Base-by-base conservation (phyloP, 2,113 vertebrate species). In the Limnothrissa miodon region DNA sequence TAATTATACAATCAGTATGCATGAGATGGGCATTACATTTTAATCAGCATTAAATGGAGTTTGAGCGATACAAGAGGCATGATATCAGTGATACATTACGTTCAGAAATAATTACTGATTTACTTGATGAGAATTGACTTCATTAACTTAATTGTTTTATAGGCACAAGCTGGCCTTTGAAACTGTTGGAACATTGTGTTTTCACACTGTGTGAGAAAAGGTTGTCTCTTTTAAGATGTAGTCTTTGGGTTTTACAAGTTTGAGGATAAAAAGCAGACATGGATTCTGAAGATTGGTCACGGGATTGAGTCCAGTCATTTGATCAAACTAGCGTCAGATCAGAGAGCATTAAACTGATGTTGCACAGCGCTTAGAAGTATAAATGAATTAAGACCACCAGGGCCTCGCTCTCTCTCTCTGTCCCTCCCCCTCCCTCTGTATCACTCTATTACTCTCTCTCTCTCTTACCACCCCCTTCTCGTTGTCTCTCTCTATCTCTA, bases 331-430 rank as follows among this genome's bases (percentile, higher is more conserved):
- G 66, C 66, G 25, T 74, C 66, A 74, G 33, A 74, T 74, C 66
- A 36, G 66, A 74, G 66, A 36, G 25, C 33, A 74, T 74, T 74
- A 74, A 74, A 74, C 66, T 74, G 66, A 74, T 74, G 66, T 74
- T 36, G 15, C 66, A 36, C 66, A 74, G 66, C 1, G 25, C 33
- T 74, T 36, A 33, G 13, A 36, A 74, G 25, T 74, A 74, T 74
- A 74, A 74, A 74, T 74, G 13, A 74, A 74, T 74, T 74, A 74
- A 74, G 66, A 74, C 66, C 29, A 74, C 66, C 66, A 74, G 66
- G 81, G 83, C 85, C 87, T 89, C 88, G 87, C 89, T 91, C 86
- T 87, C 89, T 79, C 83, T 62, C 39, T 86, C 81, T 81, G 66
- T 81, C 85, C 78, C 83, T 85, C 56, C 8, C 56, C 19, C 19